Percentiles rank a stretch among this genome's conserved stretches.
Evolutionary conservation across 1,140 invertebrate species (phyloP).

Genomic region (Acromyrmex charruanus): DNA sequence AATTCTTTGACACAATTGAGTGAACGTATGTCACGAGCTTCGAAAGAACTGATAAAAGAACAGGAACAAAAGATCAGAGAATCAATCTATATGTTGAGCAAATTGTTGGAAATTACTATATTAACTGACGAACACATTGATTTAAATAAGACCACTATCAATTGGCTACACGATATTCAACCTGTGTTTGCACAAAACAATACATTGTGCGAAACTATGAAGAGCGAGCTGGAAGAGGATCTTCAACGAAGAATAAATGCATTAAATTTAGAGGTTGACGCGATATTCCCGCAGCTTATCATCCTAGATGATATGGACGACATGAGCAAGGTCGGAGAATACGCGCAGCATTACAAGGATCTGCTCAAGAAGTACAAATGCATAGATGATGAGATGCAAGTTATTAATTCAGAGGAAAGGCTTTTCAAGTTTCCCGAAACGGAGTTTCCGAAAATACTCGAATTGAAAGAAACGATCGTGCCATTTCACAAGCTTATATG

Average conservation of each 20-base stretch:
- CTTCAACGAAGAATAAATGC: slow-evolving; percentile 87
- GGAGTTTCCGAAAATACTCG: slow-evolving; percentile 88
- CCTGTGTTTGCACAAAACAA: slow-evolving; percentile 86
- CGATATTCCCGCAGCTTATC: slow-evolving; percentile 86
- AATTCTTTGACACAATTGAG: slow-evolving; percentile 85
- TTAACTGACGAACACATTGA: slow-evolving; percentile 84
- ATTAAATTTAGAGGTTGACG: slow-evolving; percentile 87
- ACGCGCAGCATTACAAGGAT: slow-evolving; percentile 86
- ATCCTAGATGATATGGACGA: slow-evolving; percentile 86
- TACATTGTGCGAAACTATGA: slow-evolving; percentile 88
- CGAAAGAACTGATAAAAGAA: slow-evolving; percentile 81
- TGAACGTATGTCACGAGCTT: slow-evolving; percentile 84
- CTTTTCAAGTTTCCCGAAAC: slow-evolving; percentile 90
- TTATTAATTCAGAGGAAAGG: slow-evolving; percentile 90
- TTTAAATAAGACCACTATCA: slow-evolving; percentile 83
- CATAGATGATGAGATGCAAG: slow-evolving; percentile 87
- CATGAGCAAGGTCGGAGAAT: slow-evolving; percentile 80
- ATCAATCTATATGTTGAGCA: slow-evolving; percentile 81
- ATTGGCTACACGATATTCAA: slow-evolving; percentile 86
- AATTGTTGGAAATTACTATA: slow-evolving; percentile 83
- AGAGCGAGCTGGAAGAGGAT: slow-evolving; percentile 89
- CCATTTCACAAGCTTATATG: slow-evolving; percentile 84
- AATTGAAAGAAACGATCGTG: slow-evolving; percentile 85
- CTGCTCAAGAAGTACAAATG: slow-evolving; percentile 87
- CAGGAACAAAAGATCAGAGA: slow-evolving; percentile 81